Evolutionary conservation across 2,797 vertebrate species (phyloP), one percentile per base, ranked within the genome.

Genomic region (Pipistrellus pygmaeus): DNA sequence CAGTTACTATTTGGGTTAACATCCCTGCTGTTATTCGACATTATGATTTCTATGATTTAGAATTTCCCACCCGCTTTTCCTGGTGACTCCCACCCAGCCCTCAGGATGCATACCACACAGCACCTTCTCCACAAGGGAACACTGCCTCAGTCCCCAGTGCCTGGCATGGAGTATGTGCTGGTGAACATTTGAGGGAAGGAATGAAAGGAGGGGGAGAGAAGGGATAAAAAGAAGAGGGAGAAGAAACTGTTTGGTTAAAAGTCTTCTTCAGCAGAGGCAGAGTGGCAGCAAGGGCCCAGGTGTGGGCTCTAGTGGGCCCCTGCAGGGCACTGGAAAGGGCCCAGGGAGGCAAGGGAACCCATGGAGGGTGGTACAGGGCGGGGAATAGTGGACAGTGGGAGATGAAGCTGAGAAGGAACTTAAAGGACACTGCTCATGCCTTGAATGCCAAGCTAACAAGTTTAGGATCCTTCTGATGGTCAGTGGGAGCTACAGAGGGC

Each of bases 151-250:
- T 38, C 14, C 17, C n/a, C n/a, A 53, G 27, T 12, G 48, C 30
- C 4, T 7, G 20, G 38, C 17, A 57, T n/a, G 30, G 55, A 78
- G 18, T 57, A 30, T 13, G 23, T 80, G 25, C 38, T 48, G 11
- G 32, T 32, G 55, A 78, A 82, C 5, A 0, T 75, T 11, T 23
- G 41, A 57, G 53, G 44, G 14, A 77, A 60, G 20, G 5, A 60
- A 55, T 11, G 1, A 4, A 11, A 6, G 27, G 35, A 7, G 5
- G 4, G 21, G 21, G 25, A 51, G 8, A 11, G 20, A 2, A 2
- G 4, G 30, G 27, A 44, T 15, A 66, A 27, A 18, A 41, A 69
- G 25, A 80, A 71, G 21, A 55, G 2, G 66, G 25, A 1, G 46
- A 55, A 32, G 68, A 88, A 62, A 60, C 1, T 8, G 10, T 60